These are phyloP conservation scores for Sinopyrophorus schimmeli DNA, from an alignment of 2,888 invertebrate species.

Conservation along the genomic window DNA sequence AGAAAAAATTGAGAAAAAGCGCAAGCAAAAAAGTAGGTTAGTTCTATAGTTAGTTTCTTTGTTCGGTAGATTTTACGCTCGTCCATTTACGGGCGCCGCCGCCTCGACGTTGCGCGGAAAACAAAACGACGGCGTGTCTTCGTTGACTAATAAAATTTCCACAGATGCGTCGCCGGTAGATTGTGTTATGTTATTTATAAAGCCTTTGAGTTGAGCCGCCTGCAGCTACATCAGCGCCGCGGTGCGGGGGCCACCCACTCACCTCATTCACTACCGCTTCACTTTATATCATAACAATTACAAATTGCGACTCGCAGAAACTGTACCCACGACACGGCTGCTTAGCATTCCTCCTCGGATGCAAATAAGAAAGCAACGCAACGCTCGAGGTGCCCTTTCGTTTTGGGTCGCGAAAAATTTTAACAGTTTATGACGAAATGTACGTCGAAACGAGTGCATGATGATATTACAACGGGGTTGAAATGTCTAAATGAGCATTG, in stretches of 20 bases:
- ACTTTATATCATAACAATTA: conserved; percentile 32
- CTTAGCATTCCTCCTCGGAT: conserved; percentile 12
- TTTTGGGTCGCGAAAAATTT: not conserved
- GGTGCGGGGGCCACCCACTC: conserved; percentile 38
- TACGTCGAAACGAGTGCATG: conserved; percentile 10
- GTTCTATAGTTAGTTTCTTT: conserved; percentile 13
- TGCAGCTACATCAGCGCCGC: conserved; percentile 38
- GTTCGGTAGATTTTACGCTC: conserved; percentile 20
- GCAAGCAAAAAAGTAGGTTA: not conserved
- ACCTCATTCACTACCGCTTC: conserved; percentile 31
- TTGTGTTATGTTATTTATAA: conserved; percentile 54
- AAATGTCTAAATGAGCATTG: conserved; percentile 35
- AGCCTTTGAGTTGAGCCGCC: conserved; percentile 45
- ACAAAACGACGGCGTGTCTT: conserved; percentile 37
- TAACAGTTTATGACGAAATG: no score
- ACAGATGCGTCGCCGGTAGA: conserved; percentile 52
- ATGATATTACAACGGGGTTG: conserved; percentile 29
- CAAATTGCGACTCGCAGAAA: conserved; percentile 21
- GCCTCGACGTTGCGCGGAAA: conserved; percentile 22
- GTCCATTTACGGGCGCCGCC: conserved; percentile 26
- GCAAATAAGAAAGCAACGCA: no score
- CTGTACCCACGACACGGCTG: conserved; percentile 14
- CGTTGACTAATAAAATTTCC: conserved; percentile 53
- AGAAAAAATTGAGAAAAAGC: not conserved
- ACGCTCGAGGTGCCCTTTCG: not conserved